These are phyloP conservation scores for Diogma glabrata DNA, from an alignment of 2,888 invertebrate species.

Conservation along the genomic window DNA sequence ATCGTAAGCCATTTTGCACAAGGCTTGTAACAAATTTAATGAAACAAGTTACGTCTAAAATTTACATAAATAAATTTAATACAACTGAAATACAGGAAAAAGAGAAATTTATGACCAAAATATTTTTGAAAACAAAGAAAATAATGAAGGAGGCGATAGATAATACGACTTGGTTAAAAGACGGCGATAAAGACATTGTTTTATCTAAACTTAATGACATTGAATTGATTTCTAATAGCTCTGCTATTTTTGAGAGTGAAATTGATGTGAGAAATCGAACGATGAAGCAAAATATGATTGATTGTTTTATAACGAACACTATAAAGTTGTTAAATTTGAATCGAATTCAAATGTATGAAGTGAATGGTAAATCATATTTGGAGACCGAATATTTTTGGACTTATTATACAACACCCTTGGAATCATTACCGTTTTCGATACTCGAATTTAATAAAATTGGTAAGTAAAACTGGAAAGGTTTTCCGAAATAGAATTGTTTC, in stretches of 20 bases:
- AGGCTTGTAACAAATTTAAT: neutral
- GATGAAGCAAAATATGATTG: too few relatives aligned
- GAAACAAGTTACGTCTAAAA: neutral
- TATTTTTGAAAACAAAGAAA: conserved; percentile 1
- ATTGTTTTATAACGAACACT: neutral
- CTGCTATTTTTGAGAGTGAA: neutral
- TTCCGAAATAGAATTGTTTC: too few relatives aligned
- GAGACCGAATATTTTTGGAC: conserved; percentile 7
- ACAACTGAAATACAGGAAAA: neutral
- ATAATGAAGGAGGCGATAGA: neutral
- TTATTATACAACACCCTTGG: neutral
- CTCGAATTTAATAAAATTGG: neutral
- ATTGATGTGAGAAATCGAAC: conserved; percentile 2
- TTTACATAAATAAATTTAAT: neutral
- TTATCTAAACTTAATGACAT: neutral
- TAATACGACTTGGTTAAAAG: neutral
- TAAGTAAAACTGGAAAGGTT: too few relatives aligned
- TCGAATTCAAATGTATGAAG: neutral
- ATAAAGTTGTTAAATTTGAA: neutral
- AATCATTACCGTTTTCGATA: neutral
- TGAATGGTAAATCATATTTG: neutral
- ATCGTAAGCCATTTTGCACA: neutral
- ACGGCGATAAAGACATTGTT: neutral
- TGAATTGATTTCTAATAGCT: neutral
- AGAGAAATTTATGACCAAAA: neutral